Base-by-base conservation (phyloP, 2,113 vertebrate species). In the Cryptomyrus ogoouensis region DNA sequence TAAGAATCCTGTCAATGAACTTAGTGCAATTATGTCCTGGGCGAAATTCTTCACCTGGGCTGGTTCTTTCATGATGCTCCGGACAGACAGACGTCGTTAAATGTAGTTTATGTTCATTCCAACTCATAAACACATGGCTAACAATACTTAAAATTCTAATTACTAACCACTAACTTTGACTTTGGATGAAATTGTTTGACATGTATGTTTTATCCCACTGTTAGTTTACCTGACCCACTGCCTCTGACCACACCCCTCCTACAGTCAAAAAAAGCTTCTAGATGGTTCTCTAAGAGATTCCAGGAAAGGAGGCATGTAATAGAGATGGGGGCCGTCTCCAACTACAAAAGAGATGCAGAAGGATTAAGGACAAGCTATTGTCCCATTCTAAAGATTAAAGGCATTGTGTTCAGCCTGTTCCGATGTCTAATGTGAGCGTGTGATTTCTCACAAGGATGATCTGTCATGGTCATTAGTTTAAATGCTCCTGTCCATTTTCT, bases 401-500 rank as follows among this genome's bases (percentile, higher is more conserved):
- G 74, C 74, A 35, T 19, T 80, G 35, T 80, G 31, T 35, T 80
- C 74, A 17, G 74, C 74, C 74, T 80, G 35, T 80, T 80, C 74
- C 4, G 35, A 39, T 42, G 74, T 80, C 35, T 80, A 80, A 42
- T 42, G 35, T 42, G 35, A 80, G 74, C 35, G 17, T 80, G 35
- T 39, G 35, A 80, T 80, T 80, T 80, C 74, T 80, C 74, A 80
- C 74, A 80, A 80, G 35, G 35, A 80, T 80, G 74, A 80, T 80
- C 74, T 80, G 74, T 80, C 74, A 80, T 27, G 35, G 74, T 80
- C 74, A 17, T 80, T 35, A 42, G 35, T 15, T 19, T 80, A 80
- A 39, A 42, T 19, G 74, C 39, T 19, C 74, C 74, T 5, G 35
- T 35, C 35, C 70, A 15, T 6, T 80, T 80, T 27, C 74, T 80